Evolutionary conservation across 2,113 vertebrate species (phyloP), one percentile per base, ranked within the genome.

Genomic region (Monopterus albus): DNA sequence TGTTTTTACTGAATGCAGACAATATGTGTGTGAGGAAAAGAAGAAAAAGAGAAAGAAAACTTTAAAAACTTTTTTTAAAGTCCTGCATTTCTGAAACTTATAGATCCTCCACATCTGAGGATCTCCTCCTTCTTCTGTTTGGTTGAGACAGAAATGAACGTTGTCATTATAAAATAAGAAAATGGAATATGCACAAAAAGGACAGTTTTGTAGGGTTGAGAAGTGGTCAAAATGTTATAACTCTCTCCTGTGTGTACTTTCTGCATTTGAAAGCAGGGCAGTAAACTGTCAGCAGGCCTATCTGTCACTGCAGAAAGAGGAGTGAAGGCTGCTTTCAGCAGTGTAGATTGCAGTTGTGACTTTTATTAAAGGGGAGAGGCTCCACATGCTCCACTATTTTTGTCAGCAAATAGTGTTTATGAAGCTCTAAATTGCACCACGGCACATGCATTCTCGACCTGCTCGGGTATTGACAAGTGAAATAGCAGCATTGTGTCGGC

Each of bases 331-430:
- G 12, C 38, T 70, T 46, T 63, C 63, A 60, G 46, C 52, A 33
- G 38, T 17, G 23, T 43, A 60, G 47, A 70, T 84, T 88, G 76
- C 78, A 79, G 84, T 81, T 72, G 72, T 62, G 49, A 53, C 58
- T 82, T 79, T 85, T 86, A 90, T 91, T 86, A 79, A 87, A 72
- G 73, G 72, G 68, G 42, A 68, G 67, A 75, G 51, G 53, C 64
- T 15, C 38, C 51, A n/a, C 20, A 23, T 25, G 51, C 63, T 72
- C 39, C 45, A 26, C 55, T 81, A 53, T 79, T 51, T 42, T 73
- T 61, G 75, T 80, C 73, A 68, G 52, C 43, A 75, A 67, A 72
- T 29, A 38, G 15, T 31, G 33, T 78, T 79, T 73, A 73, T 76
- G 57, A 84, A 65, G 68, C 59, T 50, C 42, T 84, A 75, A 84